These are phyloP conservation scores for Ibidorhyncha struthersii DNA, from an alignment of 2,113 vertebrate species.

Conservation along the genomic window DNA sequence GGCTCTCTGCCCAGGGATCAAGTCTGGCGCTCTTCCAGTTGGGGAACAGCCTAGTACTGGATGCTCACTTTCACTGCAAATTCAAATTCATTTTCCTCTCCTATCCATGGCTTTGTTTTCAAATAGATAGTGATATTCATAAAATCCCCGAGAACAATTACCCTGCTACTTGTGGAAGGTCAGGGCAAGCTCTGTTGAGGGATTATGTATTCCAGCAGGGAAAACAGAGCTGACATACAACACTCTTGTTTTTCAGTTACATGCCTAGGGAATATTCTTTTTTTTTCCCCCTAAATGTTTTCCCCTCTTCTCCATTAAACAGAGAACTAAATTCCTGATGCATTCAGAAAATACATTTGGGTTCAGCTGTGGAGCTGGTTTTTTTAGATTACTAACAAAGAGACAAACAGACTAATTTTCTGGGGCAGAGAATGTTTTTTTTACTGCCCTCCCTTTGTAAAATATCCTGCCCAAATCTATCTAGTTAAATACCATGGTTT, in stretches of 20 bases:
- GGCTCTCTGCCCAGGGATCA: background rate
- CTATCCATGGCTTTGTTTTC: background rate
- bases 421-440: background rate
- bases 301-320: background rate
- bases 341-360: background rate
- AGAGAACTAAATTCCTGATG: background rate
- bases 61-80: slow-evolving; percentile 13
- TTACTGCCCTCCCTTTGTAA: background rate
- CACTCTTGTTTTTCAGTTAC: background rate
- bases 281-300: background rate
- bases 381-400: background rate
- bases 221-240: background rate
- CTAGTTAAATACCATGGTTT: background rate
- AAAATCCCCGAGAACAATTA: slow-evolving; percentile 13
- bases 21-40: slow-evolving; percentile 33
- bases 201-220: slow-evolving; percentile 17
- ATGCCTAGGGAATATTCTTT: background rate
- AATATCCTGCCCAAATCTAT: background rate
- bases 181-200: slow-evolving; percentile 5
- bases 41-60: background rate
- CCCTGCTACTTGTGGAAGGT: slow-evolving; percentile 52
- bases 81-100: slow-evolving; percentile 25
- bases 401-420: background rate
- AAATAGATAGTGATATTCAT: slow-evolving; percentile 31
- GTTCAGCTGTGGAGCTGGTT: background rate